Evolutionary conservation across 2,113 vertebrate species (phyloP).

Genomic region (Falco punctatus): DNA sequence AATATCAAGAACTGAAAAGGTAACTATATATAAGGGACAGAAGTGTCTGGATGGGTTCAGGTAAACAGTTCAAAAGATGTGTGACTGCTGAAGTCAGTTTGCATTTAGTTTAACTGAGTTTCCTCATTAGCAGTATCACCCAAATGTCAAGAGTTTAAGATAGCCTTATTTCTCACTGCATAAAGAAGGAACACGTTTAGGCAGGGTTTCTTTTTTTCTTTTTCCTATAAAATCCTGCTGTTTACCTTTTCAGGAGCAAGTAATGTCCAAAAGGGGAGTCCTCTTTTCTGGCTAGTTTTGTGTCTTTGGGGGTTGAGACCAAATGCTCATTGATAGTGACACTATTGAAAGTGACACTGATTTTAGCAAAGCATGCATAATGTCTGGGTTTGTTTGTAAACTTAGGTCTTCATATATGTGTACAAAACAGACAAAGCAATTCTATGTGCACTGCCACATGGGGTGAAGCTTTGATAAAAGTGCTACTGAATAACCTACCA

Average conservation of each 20-base stretch:
- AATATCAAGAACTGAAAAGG: not conserved
- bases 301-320: not conserved
- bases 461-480: not conserved
- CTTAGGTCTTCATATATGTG: not conserved
- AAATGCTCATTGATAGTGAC: not conserved
- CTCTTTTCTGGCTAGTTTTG: not conserved
- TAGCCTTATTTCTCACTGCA: not conserved
- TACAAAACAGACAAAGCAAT: not conserved
- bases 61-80: conserved; percentile 11
- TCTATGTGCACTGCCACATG: not conserved
- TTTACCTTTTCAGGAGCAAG: not conserved
- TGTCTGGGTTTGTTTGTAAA: not conserved
- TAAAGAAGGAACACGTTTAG: not conserved
- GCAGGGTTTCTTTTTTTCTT: not conserved
- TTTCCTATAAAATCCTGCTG: not conserved
- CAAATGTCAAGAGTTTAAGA: conserved; percentile 16
- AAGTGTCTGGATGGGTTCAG: not conserved
- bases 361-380: not conserved
- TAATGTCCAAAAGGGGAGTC: not conserved
- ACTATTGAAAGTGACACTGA: not conserved
- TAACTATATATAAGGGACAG: not conserved
- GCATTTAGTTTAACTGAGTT: not conserved
- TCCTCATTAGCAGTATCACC: not conserved
- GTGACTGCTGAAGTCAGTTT: conserved; percentile 12
- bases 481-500: not conserved